A percentile compares a stretch with the other conserved stretches of the same genome.
Conservation (phyloP, 2,113 vertebrate species). For the Engraulis encrasicolus region DNA sequence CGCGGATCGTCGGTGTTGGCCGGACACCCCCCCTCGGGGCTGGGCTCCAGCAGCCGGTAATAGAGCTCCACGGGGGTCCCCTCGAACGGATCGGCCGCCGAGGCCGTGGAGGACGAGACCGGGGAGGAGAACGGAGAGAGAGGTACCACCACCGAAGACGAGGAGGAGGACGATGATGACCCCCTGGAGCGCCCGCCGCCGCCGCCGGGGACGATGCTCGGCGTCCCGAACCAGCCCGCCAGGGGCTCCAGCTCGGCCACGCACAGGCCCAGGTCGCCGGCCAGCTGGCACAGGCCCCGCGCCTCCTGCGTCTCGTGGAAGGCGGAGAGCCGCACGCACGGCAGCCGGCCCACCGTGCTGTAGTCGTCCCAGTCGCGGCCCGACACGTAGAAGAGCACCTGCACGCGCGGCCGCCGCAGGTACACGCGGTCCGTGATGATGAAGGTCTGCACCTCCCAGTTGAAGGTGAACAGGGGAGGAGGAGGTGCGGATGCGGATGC, state of each 20-base stretch:
- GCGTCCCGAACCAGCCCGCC: conserved; percentile 83
- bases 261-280: conserved; percentile 84
- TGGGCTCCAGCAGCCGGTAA: conserved; percentile 78
- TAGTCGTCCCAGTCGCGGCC: conserved; percentile 92
- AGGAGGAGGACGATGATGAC: neutral
- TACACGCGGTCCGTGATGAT: conserved; percentile 83
- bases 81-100: conserved; percentile 51
- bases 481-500: conserved; percentile 33
- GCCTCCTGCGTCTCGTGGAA: conserved; percentile 92
- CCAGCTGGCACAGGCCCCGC: conserved; percentile 82
- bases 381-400: conserved; percentile 87
- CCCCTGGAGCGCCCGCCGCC: conserved; percentile 73
- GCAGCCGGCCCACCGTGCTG: conserved; percentile 77
- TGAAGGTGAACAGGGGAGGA: conserved; percentile 78
- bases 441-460: conserved; percentile 88
- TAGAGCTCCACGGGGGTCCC: conserved; percentile 90
- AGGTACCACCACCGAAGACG: neutral
- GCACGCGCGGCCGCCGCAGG: conserved; percentile 82
- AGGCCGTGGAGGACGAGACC: no score
- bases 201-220: conserved; percentile 74
- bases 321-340: conserved; percentile 89
- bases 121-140: neutral
- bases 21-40: conserved; percentile 75
- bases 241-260: conserved; percentile 87
- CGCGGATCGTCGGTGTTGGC: conserved; percentile 78